Evolutionary conservation across 2,113 vertebrate genomes (phyloP), one percentile per base, ranked within the genome.

Genomic region (Dipodomys stephensi): DNA sequence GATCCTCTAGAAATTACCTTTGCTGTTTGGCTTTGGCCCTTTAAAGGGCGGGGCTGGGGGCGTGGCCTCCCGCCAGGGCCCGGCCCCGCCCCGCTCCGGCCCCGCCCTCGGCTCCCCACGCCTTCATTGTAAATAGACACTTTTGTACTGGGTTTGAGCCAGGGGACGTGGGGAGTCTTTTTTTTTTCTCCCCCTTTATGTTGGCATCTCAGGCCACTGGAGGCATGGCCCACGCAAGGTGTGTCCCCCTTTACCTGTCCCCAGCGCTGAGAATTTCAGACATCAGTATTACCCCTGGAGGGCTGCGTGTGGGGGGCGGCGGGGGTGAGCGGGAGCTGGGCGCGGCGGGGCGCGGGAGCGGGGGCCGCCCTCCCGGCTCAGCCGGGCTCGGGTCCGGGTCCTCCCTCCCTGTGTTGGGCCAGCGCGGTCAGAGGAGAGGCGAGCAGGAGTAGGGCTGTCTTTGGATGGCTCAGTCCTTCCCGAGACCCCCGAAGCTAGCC

Each of bases 121-220:
- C 90, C 95, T 97, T 97, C 95, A 96, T 95, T 97, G 97, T 97
- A 97, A 97, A 97, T 97, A 97, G 89, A 95, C 94, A 92, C 96
- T 97, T 97, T 97, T 96, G 92, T 97, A 96, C 93, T 95, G 94
- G 95, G 95, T 96, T 96, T 96, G 96, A 96, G 95, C 96, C 97
- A 95, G 95, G 94, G 95, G 92, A 95, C 64, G 82, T 96, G 95
- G 96, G 96, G 96, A 96, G 95, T 97, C 88, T 93, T 96, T 91
- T 93, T 93, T 39, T 2, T 72, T 18, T 67, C 49, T 76, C 39
- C 82, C 83, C 3, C 78, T 94, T 88, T 96, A 88, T 97, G 94
- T 97, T 96, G 95, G 91, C 97, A 97, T 97, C 91, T 93, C 94
- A 94, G 91, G 92, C 77, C 87, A n/a, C 95, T 96, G 95, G 95